phyloP scores from a whole-genome alignment of 2,888 invertebrate genomes.

The Falcaria lacertinaria region DNA sequence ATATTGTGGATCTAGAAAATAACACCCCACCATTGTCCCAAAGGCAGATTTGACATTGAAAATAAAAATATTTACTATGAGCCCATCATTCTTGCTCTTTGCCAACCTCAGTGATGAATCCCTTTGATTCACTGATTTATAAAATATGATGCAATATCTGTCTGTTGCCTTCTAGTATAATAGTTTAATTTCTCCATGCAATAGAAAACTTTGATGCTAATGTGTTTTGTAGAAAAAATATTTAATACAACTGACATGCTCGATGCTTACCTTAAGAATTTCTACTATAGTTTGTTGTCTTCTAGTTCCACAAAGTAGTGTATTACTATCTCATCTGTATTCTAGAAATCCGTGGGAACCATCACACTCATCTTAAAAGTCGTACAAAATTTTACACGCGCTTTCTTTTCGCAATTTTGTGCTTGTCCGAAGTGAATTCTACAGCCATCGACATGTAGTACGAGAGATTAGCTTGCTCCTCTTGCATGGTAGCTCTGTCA shows the following conservation, averaged over 20 bases:
- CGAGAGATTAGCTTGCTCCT: conserved; percentile 26
- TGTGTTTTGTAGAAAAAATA: too few relatives aligned
- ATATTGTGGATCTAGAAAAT: not conserved
- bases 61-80: too few relatives aligned
- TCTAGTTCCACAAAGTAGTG: not conserved
- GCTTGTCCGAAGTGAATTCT: conserved; percentile 71
- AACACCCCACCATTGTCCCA: not conserved
- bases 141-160: not conserved
- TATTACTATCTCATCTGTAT: not conserved
- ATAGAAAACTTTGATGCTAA: too few relatives aligned
- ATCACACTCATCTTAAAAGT: conserved; percentile 1
- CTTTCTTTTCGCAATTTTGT: conserved; percentile 20
- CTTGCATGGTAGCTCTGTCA: conserved; percentile 61
- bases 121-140: too few relatives aligned
- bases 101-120: too few relatives aligned
- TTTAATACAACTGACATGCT: not conserved
- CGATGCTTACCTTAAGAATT: not conserved
- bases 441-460: conserved; percentile 63
- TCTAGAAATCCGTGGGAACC: not conserved
- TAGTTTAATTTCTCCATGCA: too few relatives aligned
- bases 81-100: too few relatives aligned
- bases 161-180: not conserved
- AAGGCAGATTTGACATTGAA: not conserved
- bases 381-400: too few relatives aligned
- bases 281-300: not conserved